A percentile compares a stretch with the other conserved stretches of the same genome.
These are phyloP conservation scores for Deilephila porcellus DNA, from an alignment of 2,888 invertebrate genomes.

Conservation along the genomic window DNA sequence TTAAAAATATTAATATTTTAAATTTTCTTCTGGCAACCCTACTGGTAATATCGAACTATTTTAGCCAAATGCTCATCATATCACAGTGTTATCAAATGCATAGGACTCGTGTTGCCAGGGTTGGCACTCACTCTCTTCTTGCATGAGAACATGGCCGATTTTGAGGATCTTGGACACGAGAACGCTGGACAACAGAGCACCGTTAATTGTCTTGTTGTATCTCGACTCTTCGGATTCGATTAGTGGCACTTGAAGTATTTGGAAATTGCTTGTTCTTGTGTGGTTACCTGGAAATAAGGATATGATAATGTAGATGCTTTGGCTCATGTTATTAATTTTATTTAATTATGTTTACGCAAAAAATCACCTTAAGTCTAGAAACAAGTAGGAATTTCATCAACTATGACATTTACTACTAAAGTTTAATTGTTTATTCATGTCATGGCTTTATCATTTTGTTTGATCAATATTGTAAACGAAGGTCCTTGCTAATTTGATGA, in stretches of 20 bases:
- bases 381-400: too few relatives aligned
- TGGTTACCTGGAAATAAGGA: constrained; percentile 47
- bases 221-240: constrained; percentile 42
- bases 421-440: too few relatives aligned
- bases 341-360: too few relatives aligned
- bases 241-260: constrained; percentile 47
- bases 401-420: too few relatives aligned
- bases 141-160: constrained; percentile 50
- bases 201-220: constrained; percentile 59
- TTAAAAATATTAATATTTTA: background rate
- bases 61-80: background rate
- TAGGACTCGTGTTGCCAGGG: background rate
- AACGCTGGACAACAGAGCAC: constrained; percentile 54
- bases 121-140: constrained; percentile 42
- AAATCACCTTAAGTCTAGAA: too few relatives aligned
- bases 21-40: constrained; percentile 5
- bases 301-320: too few relatives aligned
- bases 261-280: constrained; percentile 49
- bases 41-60: background rate
- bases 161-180: constrained; percentile 57
- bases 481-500: too few relatives aligned
- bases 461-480: too few relatives aligned
- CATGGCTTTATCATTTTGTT: too few relatives aligned
- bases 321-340: too few relatives aligned
- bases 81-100: background rate